Base-by-base conservation (phyloP, 2,888 invertebrate species). In the Trichopria drosophilae region DNA sequence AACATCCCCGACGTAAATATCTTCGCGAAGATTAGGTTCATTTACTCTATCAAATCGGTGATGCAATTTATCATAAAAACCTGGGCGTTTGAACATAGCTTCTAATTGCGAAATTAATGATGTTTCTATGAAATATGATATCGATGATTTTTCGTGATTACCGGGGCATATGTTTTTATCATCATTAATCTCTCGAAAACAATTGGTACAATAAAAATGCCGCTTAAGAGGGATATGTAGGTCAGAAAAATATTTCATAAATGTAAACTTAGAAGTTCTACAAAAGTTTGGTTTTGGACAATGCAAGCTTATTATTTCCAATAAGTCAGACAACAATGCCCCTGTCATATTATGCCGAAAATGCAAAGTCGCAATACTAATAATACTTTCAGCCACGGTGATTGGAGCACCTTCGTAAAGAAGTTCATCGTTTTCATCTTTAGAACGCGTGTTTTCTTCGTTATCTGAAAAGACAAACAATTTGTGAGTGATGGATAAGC, bases 191-290 rank as follows among this genome's bases (percentile, higher is more conserved):
- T 4, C 12, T 16, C 4, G 6, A 1, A 15, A 4, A 10, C 41
- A 41, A 4, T n/a, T 16, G 4, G 28, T 15, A 13, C 41, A 29
- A 12, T 28, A 41, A 9, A 29, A 41, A n/a, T 41, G 41, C 15
- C 19, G 41, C 4, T 31, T 16, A 4, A 26, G 20, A n/a, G 41
- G 41, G 3, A 22, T 28, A 9, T 16, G 29, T 7, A 3, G 9
- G 4, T 28, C 16, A 3, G 4, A 10, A n/a, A 41, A 19, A 3
- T 4, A 19, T 18, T 41, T 41, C n/a, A 15, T 19, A 3, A 41
- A 41, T 7, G 7, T 19, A 3, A 31, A 29, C 5, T 10, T 15
- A 3, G 31, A 24, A 3, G 18, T 42, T 29, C 5, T 19, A 12
- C 31, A 31, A 10, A 23, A 15, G 19, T 42, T 31, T 3, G 10